Evolutionary conservation across 1,140 invertebrate genomes (phyloP).

Genomic region (Rhynchophorus ferrugineus): DNA sequence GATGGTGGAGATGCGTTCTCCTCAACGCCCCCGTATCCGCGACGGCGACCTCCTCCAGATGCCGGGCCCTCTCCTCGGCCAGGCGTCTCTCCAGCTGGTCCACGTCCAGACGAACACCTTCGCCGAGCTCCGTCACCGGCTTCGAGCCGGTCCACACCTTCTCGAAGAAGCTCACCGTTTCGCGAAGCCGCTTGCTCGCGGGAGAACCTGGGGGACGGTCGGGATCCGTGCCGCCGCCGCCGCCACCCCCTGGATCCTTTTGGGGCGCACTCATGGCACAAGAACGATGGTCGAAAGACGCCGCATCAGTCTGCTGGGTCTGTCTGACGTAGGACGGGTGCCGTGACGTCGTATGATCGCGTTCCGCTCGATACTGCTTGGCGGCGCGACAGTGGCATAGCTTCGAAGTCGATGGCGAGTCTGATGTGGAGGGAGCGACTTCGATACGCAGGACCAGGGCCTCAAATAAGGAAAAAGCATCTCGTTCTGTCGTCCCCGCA

Average conservation of each 20-base stretch:
- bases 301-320: not conserved
- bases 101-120: conserved; percentile 49
- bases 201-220: conserved; percentile 28
- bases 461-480: not conserved
- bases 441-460: conserved; percentile 16
- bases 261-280: conserved; percentile 25
- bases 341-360: conserved; percentile 18
- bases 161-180: conserved; percentile 69
- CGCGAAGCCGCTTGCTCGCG: conserved; percentile 46
- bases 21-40: conserved; percentile 51
- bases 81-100: conserved; percentile 53
- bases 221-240: conserved; percentile 7
- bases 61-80: conserved; percentile 48
- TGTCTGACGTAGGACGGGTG: conserved; percentile 23
- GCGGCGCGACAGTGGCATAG: conserved; percentile 16
- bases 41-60: conserved; percentile 43
- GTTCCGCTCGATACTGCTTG: conserved; percentile 35
- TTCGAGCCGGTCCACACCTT: conserved; percentile 57
- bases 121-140: conserved; percentile 41
- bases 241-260: conserved; percentile 20
- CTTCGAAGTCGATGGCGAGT: conserved; percentile 22
- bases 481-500: not conserved
- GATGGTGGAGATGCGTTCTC: conserved; percentile 44
- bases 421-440: conserved; percentile 24
- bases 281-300: not conserved